These are phyloP conservation scores for Saturnia japonica DNA, from an alignment of 2,888 invertebrate genomes.

Conservation along the genomic window DNA sequence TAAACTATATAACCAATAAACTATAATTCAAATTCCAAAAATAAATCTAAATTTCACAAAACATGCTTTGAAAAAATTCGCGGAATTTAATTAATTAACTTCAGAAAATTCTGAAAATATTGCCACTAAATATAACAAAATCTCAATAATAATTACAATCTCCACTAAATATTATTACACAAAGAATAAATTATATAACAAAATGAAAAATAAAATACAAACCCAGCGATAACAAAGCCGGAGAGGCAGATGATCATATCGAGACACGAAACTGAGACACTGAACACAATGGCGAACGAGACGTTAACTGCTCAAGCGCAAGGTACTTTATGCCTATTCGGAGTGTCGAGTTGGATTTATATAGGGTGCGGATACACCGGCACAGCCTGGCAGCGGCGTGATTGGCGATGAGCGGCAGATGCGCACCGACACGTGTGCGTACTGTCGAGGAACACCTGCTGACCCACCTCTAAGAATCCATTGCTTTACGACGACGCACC, in stretches of 20 bases:
- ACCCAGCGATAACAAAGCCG: constrained; percentile 79
- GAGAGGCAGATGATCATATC: constrained; percentile 78
- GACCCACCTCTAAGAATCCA: constrained; percentile 6
- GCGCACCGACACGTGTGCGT: constrained; percentile 25
- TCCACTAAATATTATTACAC: too few relatives aligned
- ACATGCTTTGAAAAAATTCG: background rate
- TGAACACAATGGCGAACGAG: background rate
- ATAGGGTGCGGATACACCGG: constrained; percentile 23
- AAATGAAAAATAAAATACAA: constrained; percentile 35
- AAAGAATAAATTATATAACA: background rate
- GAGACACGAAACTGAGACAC: constrained; percentile 21
- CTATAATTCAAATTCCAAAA: background rate
- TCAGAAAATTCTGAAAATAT: background rate
- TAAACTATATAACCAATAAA: background rate
- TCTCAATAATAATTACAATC: too few relatives aligned
- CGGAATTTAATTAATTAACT: background rate
- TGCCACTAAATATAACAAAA: background rate
- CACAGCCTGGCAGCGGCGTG: too few relatives aligned
- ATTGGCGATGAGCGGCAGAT: constrained; percentile 23
- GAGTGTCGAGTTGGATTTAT: background rate
- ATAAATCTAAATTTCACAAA: background rate
- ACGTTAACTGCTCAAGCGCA: background rate
- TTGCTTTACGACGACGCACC: background rate
- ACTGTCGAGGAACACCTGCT: constrained; percentile 29
- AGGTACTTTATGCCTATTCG: background rate